These are phyloP conservation scores for Leucopsar rothschildi DNA, from an alignment of 2,113 vertebrate species.

Conservation along the genomic window DNA sequence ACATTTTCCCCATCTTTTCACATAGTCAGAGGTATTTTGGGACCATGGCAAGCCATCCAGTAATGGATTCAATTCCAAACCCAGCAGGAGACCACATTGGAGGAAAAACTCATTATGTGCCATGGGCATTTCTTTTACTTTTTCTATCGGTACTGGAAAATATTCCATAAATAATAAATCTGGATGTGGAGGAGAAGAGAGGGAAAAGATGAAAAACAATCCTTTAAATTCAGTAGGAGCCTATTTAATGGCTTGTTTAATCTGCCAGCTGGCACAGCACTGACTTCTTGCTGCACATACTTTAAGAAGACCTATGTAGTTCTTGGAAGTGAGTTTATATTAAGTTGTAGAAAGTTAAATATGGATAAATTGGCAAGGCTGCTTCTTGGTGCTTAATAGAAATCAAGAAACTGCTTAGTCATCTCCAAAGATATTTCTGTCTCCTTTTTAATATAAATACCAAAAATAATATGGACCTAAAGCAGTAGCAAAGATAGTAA, in stretches of 20 bases:
- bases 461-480: not conserved
- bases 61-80: constrained; percentile 42
- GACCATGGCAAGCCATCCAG: not conserved
- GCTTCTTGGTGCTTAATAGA: constrained; percentile 58
- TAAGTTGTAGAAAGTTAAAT: constrained; percentile 70
- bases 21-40: not conserved
- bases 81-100: constrained; percentile 36
- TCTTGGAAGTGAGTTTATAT: constrained; percentile 72
- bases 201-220: constrained; percentile 68
- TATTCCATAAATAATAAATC: constrained; percentile 70
- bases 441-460: not conserved
- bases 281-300: constrained; percentile 70
- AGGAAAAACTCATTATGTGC: constrained; percentile 54
- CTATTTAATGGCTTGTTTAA: constrained; percentile 68
- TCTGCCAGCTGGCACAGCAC: constrained; percentile 70
- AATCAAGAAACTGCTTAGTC: constrained; percentile 70
- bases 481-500: not conserved
- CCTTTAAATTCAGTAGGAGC: constrained; percentile 71
- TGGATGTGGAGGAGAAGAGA: constrained; percentile 61
- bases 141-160: constrained; percentile 66
- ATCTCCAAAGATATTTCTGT: constrained; percentile 51
- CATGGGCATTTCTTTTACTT: constrained; percentile 52
- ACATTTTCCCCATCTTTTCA: not conserved
- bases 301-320: constrained; percentile 69
- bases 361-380: constrained; percentile 65